phyloP scores from a whole-genome alignment of 2,113 vertebrate genomes.

The Microcebus lehilahytsara region DNA sequence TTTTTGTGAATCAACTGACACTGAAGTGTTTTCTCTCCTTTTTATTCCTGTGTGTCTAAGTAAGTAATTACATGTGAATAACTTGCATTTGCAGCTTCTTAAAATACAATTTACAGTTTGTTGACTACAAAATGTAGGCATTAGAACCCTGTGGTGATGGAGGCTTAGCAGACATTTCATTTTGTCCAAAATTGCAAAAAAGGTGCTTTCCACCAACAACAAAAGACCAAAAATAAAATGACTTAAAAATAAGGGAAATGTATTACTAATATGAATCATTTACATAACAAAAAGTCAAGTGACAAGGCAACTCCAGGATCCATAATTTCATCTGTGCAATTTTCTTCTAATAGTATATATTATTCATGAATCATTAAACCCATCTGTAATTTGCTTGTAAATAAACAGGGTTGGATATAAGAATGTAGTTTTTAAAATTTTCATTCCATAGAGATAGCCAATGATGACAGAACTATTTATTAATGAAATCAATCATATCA shows the following conservation, averaged over 20 bases:
- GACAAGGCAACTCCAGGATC: no score
- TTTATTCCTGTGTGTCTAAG: background rate
- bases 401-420: background rate
- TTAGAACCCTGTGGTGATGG: no score
- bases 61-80: background rate
- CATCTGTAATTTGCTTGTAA: background rate
- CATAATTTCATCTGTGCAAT: background rate
- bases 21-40: background rate
- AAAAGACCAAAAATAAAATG: background rate
- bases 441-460: background rate
- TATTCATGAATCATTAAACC: background rate
- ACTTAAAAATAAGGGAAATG: background rate
- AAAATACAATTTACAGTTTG: background rate
- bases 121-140: background rate
- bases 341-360: background rate
- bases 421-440: background rate
- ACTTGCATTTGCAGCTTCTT: background rate
- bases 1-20: background rate
- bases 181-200: rapidly evolving
- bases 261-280: background rate
- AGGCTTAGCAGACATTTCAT: background rate
- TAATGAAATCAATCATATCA: background rate
- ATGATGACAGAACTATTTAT: background rate
- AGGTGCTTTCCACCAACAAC: background rate
- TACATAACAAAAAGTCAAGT: background rate